Evolutionary conservation across 2,888 invertebrate genomes (phyloP), one percentile per base, ranked within the genome.

Genomic region (Rhingia rostrata): DNA sequence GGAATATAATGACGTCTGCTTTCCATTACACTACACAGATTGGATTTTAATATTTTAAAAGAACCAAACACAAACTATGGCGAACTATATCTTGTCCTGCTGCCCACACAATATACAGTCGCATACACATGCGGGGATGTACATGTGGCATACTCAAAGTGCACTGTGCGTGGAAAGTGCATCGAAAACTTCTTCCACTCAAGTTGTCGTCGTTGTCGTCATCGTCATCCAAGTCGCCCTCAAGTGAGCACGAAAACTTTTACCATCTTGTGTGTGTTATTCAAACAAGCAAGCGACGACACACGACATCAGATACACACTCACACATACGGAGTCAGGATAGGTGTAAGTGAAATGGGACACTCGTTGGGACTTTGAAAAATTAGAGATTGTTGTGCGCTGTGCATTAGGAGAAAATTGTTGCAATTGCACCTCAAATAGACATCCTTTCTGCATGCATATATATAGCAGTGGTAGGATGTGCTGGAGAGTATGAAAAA

Each of bases 1-100:
- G 69, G 70, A 80, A 84, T 66, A 70, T 84, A 84, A 84, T 80
- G 80, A 80, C 70, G 74, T 70, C 84, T 80, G 74, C 70, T 56
- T 80, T 80, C 74, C 84, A 84, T 84, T 84, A 84, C 84, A 61
- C 80, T 80, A 80, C 84, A 80, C 84, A 74, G 79, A 84, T 84
- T 84, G 80, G 84, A 84, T 84, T 84, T 84, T 84, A 84, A 84
- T 84, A 84, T 84, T 80, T 80, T 30, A 84, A 39, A 61, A 61
- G 80, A 69, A 47, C 67, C 69, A 37, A 66, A 60, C 51, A 67
- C 58, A 43, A 58, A 61, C 39, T 37, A 60, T 54, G 49, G 35
- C 45, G 35, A 56, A 41, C 60, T 58, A 69, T 12, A 14, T 37
- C 39, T 4, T 43, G 4, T 4, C 32, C 30, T 4, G 14, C 6